Base-by-base conservation (phyloP, 2,797 vertebrate genomes). In the Echiichthys vipera region DNA sequence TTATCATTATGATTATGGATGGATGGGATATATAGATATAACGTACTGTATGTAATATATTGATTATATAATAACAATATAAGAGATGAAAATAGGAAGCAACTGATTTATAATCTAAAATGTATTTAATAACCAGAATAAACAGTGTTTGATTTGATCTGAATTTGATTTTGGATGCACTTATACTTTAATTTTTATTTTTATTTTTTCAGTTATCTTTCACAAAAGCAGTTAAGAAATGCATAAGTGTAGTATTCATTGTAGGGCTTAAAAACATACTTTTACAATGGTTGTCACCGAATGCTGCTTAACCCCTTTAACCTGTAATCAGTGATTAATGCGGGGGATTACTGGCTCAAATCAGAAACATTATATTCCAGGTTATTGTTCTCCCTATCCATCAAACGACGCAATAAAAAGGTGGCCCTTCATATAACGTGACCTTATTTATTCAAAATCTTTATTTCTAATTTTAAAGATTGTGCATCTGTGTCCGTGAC, bases 291-390 rank as follows among this genome's bases (percentile, higher is more conserved):
- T 22, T 42, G 20, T 58, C 30, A 20, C 12, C 45, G 17, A 30
- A 40, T 46, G 5, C 6, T 25, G 40, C 7, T 54, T 14, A 20
- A 30, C 17, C 32, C 12, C 46, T 65, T 57, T 5, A 58, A 49
- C 47, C 12, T 62, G 15, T 20, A 67, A 55, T 50, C 37, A 37
- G n/a, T 43, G 30, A 59, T 59, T 49, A 25, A 37, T 51, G 30
- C 32, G 20, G 7, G 59, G n/a, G 34, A 54, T 57, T 4, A 43
- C 10, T 18, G 8, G 5, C 17, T 74, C 3, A 18, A 32, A 27
- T 64, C 27, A 53, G 18, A 56, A 63, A 42, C 17, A 13, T 7
- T 40, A 25, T 39, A 34, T 45, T 40, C 46, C 12, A 40, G 5
- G 6, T 15, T n/a, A 47, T 20, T 20, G 17, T 5, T 12, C 22